A percentile compares a stretch with the other conserved stretches of the same genome.
Evolutionary conservation across 1,140 invertebrate species (phyloP).

Genomic region (Lepidurus couesii): DNA sequence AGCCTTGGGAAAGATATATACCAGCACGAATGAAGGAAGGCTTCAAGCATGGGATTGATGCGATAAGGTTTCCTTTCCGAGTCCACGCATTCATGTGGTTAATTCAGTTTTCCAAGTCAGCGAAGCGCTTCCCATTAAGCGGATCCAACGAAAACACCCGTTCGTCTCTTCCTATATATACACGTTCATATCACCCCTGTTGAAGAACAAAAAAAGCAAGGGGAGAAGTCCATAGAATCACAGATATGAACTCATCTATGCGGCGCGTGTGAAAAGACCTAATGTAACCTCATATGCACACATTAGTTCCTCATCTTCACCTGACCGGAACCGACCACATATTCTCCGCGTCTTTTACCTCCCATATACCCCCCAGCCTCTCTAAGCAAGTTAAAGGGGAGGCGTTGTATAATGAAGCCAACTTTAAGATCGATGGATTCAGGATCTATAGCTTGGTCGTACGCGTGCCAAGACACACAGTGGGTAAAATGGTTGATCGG

Average conservation of each 20-base stretch:
- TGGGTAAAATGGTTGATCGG: neutral
- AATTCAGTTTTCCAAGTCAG: conserved; percentile 22
- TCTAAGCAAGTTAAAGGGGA: neutral
- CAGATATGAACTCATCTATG: too few species aligned
- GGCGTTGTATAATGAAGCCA: neutral
- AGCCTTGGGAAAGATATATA: neutral
- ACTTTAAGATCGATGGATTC: conserved; percentile 3
- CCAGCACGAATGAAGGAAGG: neutral
- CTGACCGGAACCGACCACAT: neutral
- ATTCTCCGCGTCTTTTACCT: neutral
- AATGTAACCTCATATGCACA: conserved; percentile 8
- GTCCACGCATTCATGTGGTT: conserved; percentile 21
- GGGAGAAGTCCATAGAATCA: neutral
- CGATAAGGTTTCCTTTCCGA: neutral
- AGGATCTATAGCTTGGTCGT: neutral
- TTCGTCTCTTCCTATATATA: neutral
- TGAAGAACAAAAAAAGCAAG: neutral
- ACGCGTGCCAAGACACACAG: neutral
- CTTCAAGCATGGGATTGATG: conserved; percentile 12
- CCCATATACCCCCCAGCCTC: neutral
- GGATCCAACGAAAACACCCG: neutral
- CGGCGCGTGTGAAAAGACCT: neutral
- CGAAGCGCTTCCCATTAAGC: conserved; percentile 8
- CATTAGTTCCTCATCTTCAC: conserved; percentile 11
- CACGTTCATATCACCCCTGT: neutral